Base-by-base conservation (phyloP, 2,113 vertebrate species). In the Strix uralensis region DNA sequence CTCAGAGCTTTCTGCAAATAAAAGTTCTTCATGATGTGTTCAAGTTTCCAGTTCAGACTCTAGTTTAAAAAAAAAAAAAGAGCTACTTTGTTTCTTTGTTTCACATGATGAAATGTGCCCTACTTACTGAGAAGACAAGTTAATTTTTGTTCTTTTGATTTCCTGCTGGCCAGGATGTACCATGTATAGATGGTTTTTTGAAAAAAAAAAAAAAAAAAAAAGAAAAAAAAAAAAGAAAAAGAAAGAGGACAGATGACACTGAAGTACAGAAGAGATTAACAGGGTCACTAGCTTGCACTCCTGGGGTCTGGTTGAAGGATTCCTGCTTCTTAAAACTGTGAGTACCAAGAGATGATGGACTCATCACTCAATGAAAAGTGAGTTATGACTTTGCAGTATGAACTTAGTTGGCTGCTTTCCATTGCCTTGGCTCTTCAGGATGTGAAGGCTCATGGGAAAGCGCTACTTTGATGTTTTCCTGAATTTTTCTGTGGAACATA, bases 221-320 rank as follows among this genome's bases (percentile, higher is more conserved):
- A 26, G 8, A 13, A 12, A 5, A 3, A 10, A 54, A 11, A 40
- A 17, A 17, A 4, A 4, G 3, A 8, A 2, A 7, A 44, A 70
- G 10, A 75, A 55, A 57, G 72, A 14, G 47, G 61, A 66, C 55
- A 94, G 86, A 61, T 80, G 83, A 77, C 82, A 88, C n/a, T 83
- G 67, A 92, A 81, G 63, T 42, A 92, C 51, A 83, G 71, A 86
- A 44, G 71, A 93, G 90, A 94, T 95, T 59, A 96, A 81, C n/a
- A 94, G 63, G 85, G 88, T 95, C 96, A 94, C 47, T 26, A 62
- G 30, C 62, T 84, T 84, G 83, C 77, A 89, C 88, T 93, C 86
- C 92, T 78, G 80, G 65, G 77, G 69, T 54, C 90, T 88, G 88
- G 13, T 9, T 95, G 92, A 96, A 96, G 90, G 57, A 96, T 92